Conservation (phyloP, 2,797 vertebrate genomes). For the Pseudochaenichthys georgianus region DNA sequence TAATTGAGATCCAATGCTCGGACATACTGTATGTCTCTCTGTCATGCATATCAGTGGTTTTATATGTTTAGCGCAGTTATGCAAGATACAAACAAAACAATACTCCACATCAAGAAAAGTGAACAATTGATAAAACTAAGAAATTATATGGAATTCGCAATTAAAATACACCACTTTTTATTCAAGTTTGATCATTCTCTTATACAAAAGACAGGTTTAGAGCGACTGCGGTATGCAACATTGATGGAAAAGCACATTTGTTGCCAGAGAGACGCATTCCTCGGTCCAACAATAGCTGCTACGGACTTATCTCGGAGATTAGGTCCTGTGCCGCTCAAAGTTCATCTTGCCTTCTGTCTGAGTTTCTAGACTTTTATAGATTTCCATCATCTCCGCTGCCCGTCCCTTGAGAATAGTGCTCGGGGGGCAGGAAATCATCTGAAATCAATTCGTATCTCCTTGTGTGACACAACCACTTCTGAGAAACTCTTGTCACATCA, state of each 20-base stretch:
- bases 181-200: background rate
- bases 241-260: constrained; percentile 5
- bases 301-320: constrained; percentile 4
- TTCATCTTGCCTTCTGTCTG: constrained; percentile 9
- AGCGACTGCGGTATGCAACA: background rate
- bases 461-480: constrained; percentile 32
- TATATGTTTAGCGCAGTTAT: background rate
- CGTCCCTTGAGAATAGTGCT: constrained; percentile 13
- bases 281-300: background rate
- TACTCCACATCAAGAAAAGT: background rate
- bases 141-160: background rate
- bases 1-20: background rate
- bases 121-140: background rate
- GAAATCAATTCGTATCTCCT: constrained; percentile 61
- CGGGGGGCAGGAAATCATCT: constrained; percentile 27
- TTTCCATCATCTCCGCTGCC: constrained; percentile 22
- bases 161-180: background rate
- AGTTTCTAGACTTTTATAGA: constrained; percentile 27
- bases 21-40: background rate
- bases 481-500: constrained; percentile 20
- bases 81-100: background rate
- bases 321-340: constrained; percentile 8
- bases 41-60: background rate
- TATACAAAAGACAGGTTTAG: background rate
- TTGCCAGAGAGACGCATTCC: constrained; percentile 15